These are phyloP conservation scores for Dione vanillae DNA, from an alignment of 2,888 invertebrate species.

Conservation along the genomic window DNA sequence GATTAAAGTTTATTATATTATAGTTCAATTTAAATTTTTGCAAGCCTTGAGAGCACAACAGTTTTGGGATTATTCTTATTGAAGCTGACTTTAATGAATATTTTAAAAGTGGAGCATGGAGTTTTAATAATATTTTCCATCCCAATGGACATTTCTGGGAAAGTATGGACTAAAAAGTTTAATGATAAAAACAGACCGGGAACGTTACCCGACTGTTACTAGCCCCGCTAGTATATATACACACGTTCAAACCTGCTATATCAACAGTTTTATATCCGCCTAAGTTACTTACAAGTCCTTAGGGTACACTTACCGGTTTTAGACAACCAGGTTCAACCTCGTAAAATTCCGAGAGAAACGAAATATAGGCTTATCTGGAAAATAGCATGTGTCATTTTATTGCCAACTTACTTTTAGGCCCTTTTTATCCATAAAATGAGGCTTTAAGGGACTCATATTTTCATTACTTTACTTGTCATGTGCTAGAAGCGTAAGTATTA, in stretches of 20 bases:
- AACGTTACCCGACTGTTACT: no score
- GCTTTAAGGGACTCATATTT: neutral
- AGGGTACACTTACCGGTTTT: neutral
- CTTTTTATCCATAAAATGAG: neutral
- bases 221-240: neutral
- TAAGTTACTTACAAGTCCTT: slow-evolving; percentile 15
- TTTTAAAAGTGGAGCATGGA: no score
- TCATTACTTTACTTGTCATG: neutral
- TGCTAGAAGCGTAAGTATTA: neutral
- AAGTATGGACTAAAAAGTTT: no score
- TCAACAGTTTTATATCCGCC: neutral
- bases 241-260: no score
- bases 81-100: no score
- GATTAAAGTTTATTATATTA: no score
- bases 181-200: no score
- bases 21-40: no score
- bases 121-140: no score
- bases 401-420: neutral
- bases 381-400: slow-evolving; percentile 3
- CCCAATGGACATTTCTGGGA: no score
- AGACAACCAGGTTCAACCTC: slow-evolving; percentile 15
- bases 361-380: neutral
- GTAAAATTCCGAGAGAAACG: slow-evolving; percentile 24
- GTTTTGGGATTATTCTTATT: no score
- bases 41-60: no score